phyloP scores from a whole-genome alignment of 35 echinoderm and acorn worm species.

The Patiria miniata region DNA sequence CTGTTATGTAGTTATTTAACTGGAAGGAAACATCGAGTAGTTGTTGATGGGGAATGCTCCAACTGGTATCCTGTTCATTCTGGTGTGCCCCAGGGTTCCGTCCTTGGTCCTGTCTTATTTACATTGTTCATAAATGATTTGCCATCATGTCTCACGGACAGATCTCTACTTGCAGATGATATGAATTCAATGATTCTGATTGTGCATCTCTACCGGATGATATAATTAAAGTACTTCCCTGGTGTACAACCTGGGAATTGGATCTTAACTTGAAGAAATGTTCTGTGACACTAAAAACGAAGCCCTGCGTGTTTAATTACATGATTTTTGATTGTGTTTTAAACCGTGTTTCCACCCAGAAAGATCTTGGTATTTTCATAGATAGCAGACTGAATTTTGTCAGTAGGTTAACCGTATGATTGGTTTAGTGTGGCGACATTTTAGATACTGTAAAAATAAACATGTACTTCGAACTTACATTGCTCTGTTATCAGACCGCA shows the following conservation, averaged over 20 bases:
- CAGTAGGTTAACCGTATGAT: background rate
- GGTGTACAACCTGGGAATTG: too few relatives aligned
- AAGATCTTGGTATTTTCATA: background rate
- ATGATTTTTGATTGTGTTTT: background rate
- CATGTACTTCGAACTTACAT: background rate
- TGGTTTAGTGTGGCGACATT: background rate
- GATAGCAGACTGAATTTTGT: background rate
- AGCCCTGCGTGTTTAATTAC: background rate
- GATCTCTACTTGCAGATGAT: background rate
- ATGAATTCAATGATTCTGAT: too few relatives aligned
- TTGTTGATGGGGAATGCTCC: background rate
- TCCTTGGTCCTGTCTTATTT: background rate
- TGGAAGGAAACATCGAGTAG: background rate
- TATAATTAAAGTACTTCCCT: too few relatives aligned
- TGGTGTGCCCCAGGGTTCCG: too few relatives aligned
- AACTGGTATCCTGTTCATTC: background rate
- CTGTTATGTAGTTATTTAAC: background rate
- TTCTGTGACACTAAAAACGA: background rate
- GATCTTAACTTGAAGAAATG: background rate
- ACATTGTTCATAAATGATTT: background rate
- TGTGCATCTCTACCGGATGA: too few relatives aligned
- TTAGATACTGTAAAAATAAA: conserved; percentile 1
- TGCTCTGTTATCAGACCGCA: background rate
- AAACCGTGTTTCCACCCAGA: too few relatives aligned
- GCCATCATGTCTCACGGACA: background rate